Evolutionary conservation across 2,888 invertebrate genomes (phyloP).

Genomic region (Onthophagus sagittarius): DNA sequence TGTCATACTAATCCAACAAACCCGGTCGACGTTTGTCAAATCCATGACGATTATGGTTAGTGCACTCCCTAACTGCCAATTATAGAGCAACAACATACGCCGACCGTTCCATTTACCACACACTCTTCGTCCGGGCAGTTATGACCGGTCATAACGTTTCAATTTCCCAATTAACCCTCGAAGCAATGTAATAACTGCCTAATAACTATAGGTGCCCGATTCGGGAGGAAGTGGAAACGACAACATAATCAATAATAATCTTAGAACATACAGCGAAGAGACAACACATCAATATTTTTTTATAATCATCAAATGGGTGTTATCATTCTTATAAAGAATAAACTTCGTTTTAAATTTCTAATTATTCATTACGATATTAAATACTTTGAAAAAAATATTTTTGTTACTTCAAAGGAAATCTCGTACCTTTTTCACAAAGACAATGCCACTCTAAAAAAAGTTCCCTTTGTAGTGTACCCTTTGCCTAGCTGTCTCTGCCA

Average conservation of each 20-base stretch:
- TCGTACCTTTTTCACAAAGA: too few relatives aligned
- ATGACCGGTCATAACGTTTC: neutral
- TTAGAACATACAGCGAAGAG: too few relatives aligned
- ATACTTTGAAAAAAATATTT: too few relatives aligned
- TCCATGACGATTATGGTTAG: neutral
- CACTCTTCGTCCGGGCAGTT: neutral
- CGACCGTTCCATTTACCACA: neutral
- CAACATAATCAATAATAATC: neutral
- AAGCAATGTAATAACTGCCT: neutral
- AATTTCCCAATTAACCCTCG: neutral
- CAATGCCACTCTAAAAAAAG: too few relatives aligned
- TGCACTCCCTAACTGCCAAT: neutral
- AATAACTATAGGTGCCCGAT: neutral
- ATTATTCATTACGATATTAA: too few relatives aligned
- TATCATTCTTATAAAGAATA: too few relatives aligned
- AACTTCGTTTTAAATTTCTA: too few relatives aligned
- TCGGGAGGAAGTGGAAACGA: neutral
- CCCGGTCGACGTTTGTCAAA: neutral
- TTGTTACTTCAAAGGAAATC: too few relatives aligned
- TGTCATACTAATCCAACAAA: neutral
- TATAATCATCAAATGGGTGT: too few relatives aligned
- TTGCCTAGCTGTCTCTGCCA: too few relatives aligned
- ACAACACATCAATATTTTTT: too few relatives aligned
- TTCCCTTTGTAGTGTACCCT: too few relatives aligned
- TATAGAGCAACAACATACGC: neutral